A percentile compares a stretch with the other conserved stretches of the same genome.
Evolutionary conservation across 2,113 vertebrate genomes (phyloP).

Genomic region (Pteronura brasiliensis): DNA sequence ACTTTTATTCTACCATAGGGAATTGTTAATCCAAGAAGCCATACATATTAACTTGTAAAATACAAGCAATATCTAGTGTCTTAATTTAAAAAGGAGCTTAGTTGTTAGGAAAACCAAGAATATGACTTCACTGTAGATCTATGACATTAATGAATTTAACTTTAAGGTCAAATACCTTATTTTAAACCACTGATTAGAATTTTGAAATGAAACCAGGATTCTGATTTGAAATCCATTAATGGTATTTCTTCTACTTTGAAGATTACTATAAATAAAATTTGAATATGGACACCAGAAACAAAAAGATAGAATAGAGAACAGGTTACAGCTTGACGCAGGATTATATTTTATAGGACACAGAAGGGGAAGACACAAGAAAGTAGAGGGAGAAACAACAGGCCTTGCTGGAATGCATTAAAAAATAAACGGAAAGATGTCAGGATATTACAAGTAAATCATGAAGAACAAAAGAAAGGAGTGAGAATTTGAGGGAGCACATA

Average conservation of each 20-base stretch:
- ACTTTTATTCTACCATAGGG: background rate
- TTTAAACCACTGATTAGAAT: background rate
- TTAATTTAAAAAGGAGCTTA: background rate
- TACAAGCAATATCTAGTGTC: background rate
- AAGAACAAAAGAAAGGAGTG: background rate
- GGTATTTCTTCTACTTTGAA: conserved; percentile 33
- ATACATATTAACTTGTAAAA: background rate
- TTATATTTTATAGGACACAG: background rate
- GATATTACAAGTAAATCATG: background rate
- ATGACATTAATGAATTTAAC: background rate
- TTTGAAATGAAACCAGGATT: conserved; percentile 11
- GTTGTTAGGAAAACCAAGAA: conserved; percentile 10
- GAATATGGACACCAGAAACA: background rate
- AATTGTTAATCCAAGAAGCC: background rate
- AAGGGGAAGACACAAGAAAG: background rate
- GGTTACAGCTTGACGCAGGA: background rate
- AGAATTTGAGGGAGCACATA: background rate
- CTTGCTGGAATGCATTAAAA: background rate
- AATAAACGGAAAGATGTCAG: background rate
- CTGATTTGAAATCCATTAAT: conserved; percentile 18
- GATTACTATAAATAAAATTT: background rate
- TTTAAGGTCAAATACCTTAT: background rate
- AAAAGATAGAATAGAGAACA: background rate
- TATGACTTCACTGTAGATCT: conserved; percentile 9
- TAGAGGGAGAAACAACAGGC: background rate